Base-by-base conservation (phyloP, 2,797 vertebrate genomes). In the Psittacula derbiana region DNA sequence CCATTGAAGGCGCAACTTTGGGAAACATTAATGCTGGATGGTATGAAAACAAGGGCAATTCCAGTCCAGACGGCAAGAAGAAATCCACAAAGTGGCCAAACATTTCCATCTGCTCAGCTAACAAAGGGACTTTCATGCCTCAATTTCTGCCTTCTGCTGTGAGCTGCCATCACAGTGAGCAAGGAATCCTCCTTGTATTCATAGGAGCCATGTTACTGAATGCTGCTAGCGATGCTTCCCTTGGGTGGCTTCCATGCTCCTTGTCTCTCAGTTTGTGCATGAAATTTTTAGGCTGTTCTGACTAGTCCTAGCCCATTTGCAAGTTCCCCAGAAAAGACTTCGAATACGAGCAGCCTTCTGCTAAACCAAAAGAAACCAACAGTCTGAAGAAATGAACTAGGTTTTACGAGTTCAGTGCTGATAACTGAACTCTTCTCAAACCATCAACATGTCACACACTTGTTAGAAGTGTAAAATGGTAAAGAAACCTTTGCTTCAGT, bases 51-150 rank as follows among this genome's bases (percentile, higher is more conserved):
- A 96, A 95, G 81, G 91, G 83, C 88, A 94, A 95, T 96, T 93
- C 80, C n/a, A 82, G 91, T 73, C 46, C 86, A 93, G 90, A 85
- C 67, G 5, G 73, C 71, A 86, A 86, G 60, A 94, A 95, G 86
- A 93, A 95, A 92, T 58, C 33, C 38, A 92, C 44, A 24, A 38
- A 93, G 72, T 79, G 47, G 89, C 73, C 96, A 96, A 96, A 96
- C 50, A 82, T 81, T 92, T 95, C 95, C 97, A 96, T 97, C 96
- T 97, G 97, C 67, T 95, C 81, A 69, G 40, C 31, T 55, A 94
- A 80, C 70, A 90, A 69, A 86, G 69, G 88, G 61, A 71, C 60
- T 75, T 87, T 47, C 52, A 43, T 50, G 76, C 66, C 57, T 78
- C 79, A 31, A 33, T 79, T 87, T 71, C 66, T 44, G 86, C 65